Base-by-base conservation (phyloP, 2,113 vertebrate species). In the Mus pahari region DNA sequence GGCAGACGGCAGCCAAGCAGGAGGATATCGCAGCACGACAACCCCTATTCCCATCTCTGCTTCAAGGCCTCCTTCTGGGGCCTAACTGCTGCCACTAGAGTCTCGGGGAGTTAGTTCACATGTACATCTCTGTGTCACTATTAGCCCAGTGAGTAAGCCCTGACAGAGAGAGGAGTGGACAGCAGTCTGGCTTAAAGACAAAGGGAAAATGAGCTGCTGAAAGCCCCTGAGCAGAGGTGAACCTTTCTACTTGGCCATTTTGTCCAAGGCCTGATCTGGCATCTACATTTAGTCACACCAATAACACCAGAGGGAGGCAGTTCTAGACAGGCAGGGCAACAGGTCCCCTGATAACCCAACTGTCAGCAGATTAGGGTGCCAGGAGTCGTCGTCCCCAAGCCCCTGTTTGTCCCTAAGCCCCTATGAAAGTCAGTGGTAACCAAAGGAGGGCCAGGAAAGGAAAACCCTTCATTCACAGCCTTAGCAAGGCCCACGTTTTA, bases 401-500 rank as follows among this genome's bases (percentile, higher is more conserved):
- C 55, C 86, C 48, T 81, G 31, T 1, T 13, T 1, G 86, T 88
- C n/a, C 82, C 66, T 79, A 86, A 79, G 33, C 5, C 62, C 78
- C 55, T 82, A n/a, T 1, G 60, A 82, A 86, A 86, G 83, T 97
- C 26, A 94, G 71, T 31, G n/a, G 88, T 75, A 87, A 92, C 70
- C 62, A 92, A 33, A 55, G 13, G 42, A 79, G 19, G 16, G 45
- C 60, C 58, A 36, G 9, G 3, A 58, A 79, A 64, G 79, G 20
- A 58, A 90, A 53, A 86, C 73, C 91, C 83, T 95, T 53, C 28
- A 70, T 50, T 87, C 92, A 95, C 19, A 95, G 26, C 7, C 94
- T 33, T 39, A 26, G 26, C 42, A 86, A 97, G 81, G 33, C 10
- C 55, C 50, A 36, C 20, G 55, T 82, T 73, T 86, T 33, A 92